Conservation (phyloP, 2,113 vertebrate genomes). For the Mormyrus iriodes region DNA sequence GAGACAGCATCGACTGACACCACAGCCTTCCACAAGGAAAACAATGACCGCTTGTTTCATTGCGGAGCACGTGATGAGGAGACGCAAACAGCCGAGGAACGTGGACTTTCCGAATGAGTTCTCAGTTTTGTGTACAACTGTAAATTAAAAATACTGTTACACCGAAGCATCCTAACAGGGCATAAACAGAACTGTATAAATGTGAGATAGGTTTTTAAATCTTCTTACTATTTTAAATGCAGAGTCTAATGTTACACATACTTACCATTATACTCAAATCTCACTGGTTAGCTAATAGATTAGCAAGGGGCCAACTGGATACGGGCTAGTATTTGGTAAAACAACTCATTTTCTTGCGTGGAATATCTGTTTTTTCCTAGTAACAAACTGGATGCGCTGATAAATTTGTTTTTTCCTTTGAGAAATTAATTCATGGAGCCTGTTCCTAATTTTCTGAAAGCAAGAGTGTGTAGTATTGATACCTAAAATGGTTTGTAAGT, state of each 20-base stretch:
- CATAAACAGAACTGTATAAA: neutral
- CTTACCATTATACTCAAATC: neutral
- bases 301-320: neutral
- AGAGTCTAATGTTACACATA: neutral
- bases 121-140: neutral
- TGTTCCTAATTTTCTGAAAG: neutral
- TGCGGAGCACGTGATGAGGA: neutral
- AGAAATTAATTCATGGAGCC: neutral
- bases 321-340: neutral
- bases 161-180: neutral
- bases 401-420: neutral
- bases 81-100: neutral
- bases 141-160: neutral
- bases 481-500: neutral
- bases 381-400: neutral
- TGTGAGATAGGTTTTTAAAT: no score
- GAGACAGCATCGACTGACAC: constrained; percentile 7
- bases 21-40: neutral
- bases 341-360: neutral
- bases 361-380: neutral
- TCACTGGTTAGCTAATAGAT: neutral
- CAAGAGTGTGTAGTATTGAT: neutral
- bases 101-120: neutral
- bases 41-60: neutral
- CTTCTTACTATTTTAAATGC: neutral